Evolutionary conservation across 2,888 invertebrate genomes (phyloP), one percentile per base, ranked within the genome.

Genomic region (Tanytarsus gracilentus): DNA sequence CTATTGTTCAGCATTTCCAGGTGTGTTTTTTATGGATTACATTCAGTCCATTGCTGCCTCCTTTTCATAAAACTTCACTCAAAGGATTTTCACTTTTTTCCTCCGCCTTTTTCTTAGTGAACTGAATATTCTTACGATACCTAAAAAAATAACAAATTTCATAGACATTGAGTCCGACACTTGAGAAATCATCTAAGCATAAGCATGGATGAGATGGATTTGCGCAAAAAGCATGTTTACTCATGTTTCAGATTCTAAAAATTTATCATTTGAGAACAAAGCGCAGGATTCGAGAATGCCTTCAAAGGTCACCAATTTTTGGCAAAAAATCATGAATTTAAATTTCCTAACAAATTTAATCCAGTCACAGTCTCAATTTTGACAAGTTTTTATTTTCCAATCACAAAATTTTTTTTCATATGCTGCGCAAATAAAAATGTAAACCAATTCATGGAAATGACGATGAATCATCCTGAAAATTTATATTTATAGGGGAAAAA

Each of bases 1-100:
- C 53, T 53, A 53, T 53, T 53, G 53, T 53, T 53, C 21, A 30
- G n/a, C n/a, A n/a, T n/a, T 21, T 27, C 53, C 53, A 53, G 53
- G 53, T 53, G 53, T 53, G 21, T 53, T 36, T 9, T 25, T 49
- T 49, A n/a, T 23, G 27, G n/a, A n/a, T n/a, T n/a, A n/a, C n/a
- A n/a, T n/a, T n/a, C n/a, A n/a, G n/a, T n/a, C n/a, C n/a, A n/a
- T n/a, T n/a, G n/a, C n/a, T n/a, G n/a, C n/a, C n/a, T n/a, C n/a
- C n/a, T n/a, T n/a, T n/a, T n/a, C n/a, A n/a, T n/a, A n/a, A n/a
- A n/a, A n/a, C n/a, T n/a, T n/a, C n/a, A 33, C 33, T 33, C 33
- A 33, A 9, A 33, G 33, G 9, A 11, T 5, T 33, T 33, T 33
- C n/a, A 9, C 33, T 33, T 33, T n/a, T n/a, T 33, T 33, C 11